These are phyloP conservation scores for Aurelia coerulea DNA, from an alignment of 30 jellyfish, hydroid and myxozoan genomes.

Conservation along the genomic window DNA sequence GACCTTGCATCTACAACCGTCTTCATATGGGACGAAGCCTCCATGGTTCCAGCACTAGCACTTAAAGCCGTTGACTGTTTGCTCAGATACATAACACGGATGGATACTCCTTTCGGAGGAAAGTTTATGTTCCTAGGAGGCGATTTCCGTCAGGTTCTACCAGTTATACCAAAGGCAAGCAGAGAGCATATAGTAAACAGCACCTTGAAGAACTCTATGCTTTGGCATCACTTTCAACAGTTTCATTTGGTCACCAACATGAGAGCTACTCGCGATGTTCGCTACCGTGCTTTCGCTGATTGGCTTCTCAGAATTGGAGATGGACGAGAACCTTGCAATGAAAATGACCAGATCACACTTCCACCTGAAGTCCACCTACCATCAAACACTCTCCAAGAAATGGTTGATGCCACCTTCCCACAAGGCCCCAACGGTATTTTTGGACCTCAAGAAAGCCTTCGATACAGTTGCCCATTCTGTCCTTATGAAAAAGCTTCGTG, in stretches of 20 bases:
- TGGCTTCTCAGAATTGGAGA: slow-evolving; percentile 39
- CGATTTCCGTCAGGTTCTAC: slow-evolving; percentile 60
- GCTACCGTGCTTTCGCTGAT: slow-evolving; percentile 37
- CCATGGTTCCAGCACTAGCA: slow-evolving; percentile 54
- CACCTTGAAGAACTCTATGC: slow-evolving; percentile 27
- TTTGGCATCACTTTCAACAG: slow-evolving; percentile 57
- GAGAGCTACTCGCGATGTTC: slow-evolving; percentile 43
- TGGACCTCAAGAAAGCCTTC: too few species aligned
- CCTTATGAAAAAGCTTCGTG: too few species aligned
- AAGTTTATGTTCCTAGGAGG: slow-evolving; percentile 40
- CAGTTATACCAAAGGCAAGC: slow-evolving; percentile 60
- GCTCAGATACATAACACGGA: slow-evolving; percentile 35
- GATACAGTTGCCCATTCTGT: too few species aligned
- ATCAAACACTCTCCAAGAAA: too few species aligned
- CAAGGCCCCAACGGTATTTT: slow-evolving; percentile 15
- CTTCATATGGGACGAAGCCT: slow-evolving; percentile 45
- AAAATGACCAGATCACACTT: slow-evolving; percentile 1
- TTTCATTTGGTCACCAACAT: slow-evolving; percentile 36
- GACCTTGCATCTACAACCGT: slow-evolving; percentile 8
- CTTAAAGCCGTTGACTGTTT: slow-evolving; percentile 28
- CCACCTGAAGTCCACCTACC: too few species aligned
- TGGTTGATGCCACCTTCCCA: slow-evolving; percentile 24
- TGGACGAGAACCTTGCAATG: slow-evolving; percentile 49
- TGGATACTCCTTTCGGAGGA: slow-evolving; percentile 48
- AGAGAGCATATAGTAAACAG: slow-evolving; percentile 36